Evolutionary conservation across 2,888 invertebrate species (phyloP).

Genomic region (Petrophora chlorosata): DNA sequence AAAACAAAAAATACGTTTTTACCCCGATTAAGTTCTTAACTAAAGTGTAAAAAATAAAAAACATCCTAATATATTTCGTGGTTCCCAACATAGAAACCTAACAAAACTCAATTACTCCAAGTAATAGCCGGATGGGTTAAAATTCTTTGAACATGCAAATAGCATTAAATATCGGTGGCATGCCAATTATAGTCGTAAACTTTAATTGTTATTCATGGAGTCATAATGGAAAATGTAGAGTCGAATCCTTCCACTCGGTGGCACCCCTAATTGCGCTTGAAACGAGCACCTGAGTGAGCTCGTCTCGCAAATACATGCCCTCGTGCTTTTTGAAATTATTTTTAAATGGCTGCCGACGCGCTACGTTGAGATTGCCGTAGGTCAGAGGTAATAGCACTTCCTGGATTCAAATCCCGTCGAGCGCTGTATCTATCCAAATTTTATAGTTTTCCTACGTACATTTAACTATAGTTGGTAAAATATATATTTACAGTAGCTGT

Average conservation of each 20-base stretch:
- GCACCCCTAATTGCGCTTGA: slow-evolving; percentile 48
- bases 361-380: too few species aligned
- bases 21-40: too few species aligned
- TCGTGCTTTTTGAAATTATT: slow-evolving; percentile 19
- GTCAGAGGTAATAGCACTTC: too few species aligned
- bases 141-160: slow-evolving; percentile 67
- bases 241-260: slow-evolving; percentile 49
- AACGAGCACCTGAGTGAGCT: slow-evolving; percentile 34
- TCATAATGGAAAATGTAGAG: slow-evolving; percentile 57
- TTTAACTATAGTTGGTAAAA: too few species aligned
- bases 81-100: slow-evolving; percentile 49
- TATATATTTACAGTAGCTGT: too few species aligned
- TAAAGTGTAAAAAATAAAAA: too few species aligned
- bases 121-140: slow-evolving; percentile 58
- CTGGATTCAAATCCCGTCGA: too few species aligned
- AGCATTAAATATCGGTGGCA: slow-evolving; percentile 64
- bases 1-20: too few species aligned
- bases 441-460: too few species aligned
- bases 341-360: background rate
- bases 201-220: slow-evolving; percentile 74
- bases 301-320: slow-evolving; percentile 25
- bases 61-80: too few species aligned
- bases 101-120: slow-evolving; percentile 58
- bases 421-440: too few species aligned
- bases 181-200: slow-evolving; percentile 68